These are phyloP conservation scores for Diadumene lineata DNA, from an alignment of 92 coral and sea anemone genomes.

Conservation along the genomic window DNA sequence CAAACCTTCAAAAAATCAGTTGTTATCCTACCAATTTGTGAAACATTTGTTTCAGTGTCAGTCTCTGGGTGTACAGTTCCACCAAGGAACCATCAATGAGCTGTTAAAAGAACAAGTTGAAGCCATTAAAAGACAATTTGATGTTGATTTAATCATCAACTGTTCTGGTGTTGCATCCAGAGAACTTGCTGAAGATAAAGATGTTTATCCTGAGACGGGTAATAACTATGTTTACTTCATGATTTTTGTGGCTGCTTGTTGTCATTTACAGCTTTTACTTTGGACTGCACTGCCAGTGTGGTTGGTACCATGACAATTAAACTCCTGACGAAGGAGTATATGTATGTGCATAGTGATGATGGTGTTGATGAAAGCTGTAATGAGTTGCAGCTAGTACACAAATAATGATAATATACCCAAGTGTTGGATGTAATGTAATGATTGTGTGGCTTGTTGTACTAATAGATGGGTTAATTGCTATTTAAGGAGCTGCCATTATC, in stretches of 20 bases:
- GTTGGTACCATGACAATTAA: too few relatives aligned
- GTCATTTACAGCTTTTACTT: too few relatives aligned
- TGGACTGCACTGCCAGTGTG: too few relatives aligned
- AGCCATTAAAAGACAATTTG: constrained; percentile 39
- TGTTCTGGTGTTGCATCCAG: constrained; percentile 56
- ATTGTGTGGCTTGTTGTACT: too few relatives aligned
- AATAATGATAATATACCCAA: too few relatives aligned
- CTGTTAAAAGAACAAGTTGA: constrained; percentile 50
- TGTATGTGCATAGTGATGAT: background rate
- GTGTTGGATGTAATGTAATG: too few relatives aligned
- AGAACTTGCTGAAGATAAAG: constrained; percentile 60
- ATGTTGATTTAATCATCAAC: constrained; percentile 46
- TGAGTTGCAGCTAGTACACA: too few relatives aligned
- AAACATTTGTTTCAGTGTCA: constrained; percentile 23
- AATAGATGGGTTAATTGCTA: background rate
- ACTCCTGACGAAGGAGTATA: too few relatives aligned
- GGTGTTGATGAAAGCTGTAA: background rate
- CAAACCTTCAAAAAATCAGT: too few relatives aligned
- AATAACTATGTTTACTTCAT: too few relatives aligned
- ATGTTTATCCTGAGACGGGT: constrained; percentile 57
- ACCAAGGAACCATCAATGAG: constrained; percentile 36
- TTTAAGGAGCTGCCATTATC: constrained; percentile 1
- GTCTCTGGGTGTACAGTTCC: constrained; percentile 49
- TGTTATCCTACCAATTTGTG: background rate
- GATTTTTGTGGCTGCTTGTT: too few relatives aligned